Evolutionary conservation across 2,113 vertebrate species (phyloP).

Genomic region (Clarias batrachus): DNA sequence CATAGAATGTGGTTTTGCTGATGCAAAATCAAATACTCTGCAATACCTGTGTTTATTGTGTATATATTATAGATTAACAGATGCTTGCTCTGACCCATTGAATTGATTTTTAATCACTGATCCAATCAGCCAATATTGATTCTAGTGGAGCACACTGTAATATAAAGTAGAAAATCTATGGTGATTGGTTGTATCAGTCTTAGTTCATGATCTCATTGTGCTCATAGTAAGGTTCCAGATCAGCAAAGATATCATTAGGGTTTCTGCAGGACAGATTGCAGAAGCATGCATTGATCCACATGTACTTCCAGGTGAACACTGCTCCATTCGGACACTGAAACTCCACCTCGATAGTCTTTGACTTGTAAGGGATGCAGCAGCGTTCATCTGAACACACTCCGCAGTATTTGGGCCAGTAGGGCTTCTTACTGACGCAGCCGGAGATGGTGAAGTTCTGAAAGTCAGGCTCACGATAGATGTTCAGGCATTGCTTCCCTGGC

Average conservation of each 20-base stretch:
- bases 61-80: not conserved
- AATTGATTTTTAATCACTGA: not conserved
- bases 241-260: conserved; percentile 80
- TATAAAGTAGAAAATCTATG: not conserved
- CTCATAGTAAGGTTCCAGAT: conserved; percentile 79
- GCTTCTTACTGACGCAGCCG: conserved; percentile 70
- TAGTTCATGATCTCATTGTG: conserved; percentile 79
- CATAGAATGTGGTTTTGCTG: conserved; percentile 2
- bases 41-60: not conserved
- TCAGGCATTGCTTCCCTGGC: conserved; percentile 71
- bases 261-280: conserved; percentile 72
- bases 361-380: conserved; percentile 75
- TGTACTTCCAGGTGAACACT: conserved; percentile 68
- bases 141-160: not conserved
- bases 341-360: conserved; percentile 70
- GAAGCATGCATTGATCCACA: conserved; percentile 80
- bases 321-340: conserved; percentile 74
- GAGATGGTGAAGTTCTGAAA: conserved; percentile 69
- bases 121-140: not conserved
- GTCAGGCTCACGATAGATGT: conserved; percentile 67
- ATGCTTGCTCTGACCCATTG: not conserved
- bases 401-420: conserved; percentile 76
- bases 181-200: conserved; percentile 34
- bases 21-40: not conserved
- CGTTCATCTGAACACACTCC: conserved; percentile 71